Percentiles rank a stretch among this genome's conserved stretches.
phyloP scores from a whole-genome alignment of 1,140 invertebrate species.

The Pararge aegeria region DNA sequence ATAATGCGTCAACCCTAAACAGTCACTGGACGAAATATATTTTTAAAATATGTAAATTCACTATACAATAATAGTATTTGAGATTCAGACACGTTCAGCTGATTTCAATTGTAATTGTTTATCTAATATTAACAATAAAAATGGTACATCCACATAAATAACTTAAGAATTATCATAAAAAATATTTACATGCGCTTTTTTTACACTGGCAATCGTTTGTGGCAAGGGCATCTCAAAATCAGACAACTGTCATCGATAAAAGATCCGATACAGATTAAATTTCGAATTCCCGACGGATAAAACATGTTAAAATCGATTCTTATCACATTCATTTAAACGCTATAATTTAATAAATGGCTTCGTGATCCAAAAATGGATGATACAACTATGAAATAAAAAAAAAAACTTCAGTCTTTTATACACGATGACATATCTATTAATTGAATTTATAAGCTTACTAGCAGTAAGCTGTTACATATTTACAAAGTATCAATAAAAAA shows the following conservation, averaged over 20 bases:
- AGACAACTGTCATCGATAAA: slow-evolving; percentile 59
- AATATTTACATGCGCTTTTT: slow-evolving; percentile 67
- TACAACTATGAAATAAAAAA: slow-evolving; percentile 26
- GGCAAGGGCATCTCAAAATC: slow-evolving; percentile 48
- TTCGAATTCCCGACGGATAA: slow-evolving; percentile 27
- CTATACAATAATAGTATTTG: slow-evolving; percentile 66
- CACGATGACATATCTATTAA: slow-evolving; percentile 47
- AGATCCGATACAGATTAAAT: slow-evolving; percentile 37
- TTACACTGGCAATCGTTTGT: slow-evolving; percentile 50
- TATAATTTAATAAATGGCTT: slow-evolving; percentile 50
- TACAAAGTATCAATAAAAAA: slow-evolving; percentile 12
- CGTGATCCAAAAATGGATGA: slow-evolving; percentile 15
- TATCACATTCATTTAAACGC: slow-evolving; percentile 62
- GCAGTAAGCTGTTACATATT: neutral
- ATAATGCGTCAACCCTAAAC: slow-evolving; percentile 58
- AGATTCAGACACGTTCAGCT: slow-evolving; percentile 74
- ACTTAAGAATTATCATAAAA: slow-evolving; percentile 61
- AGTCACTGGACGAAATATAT: slow-evolving; percentile 69
- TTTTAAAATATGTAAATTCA: slow-evolving; percentile 60
- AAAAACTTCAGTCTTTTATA: slow-evolving; percentile 41
- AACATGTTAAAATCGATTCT: slow-evolving; percentile 41
- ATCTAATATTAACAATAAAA: slow-evolving; percentile 70
- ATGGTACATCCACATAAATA: slow-evolving; percentile 75
- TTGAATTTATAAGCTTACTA: slow-evolving; percentile 2
- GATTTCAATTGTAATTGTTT: slow-evolving; percentile 66